phyloP scores from a whole-genome alignment of 2,797 vertebrate genomes.

The Miopithecus talapoin region DNA sequence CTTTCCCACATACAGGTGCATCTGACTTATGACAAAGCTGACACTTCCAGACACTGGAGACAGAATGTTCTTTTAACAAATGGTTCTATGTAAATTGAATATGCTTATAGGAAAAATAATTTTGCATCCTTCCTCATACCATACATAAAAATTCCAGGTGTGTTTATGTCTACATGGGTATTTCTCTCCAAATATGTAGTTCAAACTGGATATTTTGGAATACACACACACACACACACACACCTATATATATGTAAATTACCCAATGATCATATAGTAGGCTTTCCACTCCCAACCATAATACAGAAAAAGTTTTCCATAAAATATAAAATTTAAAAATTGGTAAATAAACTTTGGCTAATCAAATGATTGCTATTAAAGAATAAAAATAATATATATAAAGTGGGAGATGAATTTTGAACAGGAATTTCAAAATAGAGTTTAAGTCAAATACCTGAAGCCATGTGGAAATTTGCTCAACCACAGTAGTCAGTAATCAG shows the following conservation, averaged over 20 bases:
- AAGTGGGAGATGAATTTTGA: not conserved
- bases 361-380: not conserved
- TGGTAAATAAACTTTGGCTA: not conserved
- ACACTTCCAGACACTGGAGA: not conserved
- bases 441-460: not conserved
- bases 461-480: not conserved
- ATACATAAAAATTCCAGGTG: not conserved
- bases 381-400: not conserved
- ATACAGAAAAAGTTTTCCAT: not conserved
- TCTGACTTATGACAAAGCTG: not conserved
- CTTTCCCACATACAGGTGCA: not conserved
- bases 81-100: not conserved
- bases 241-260: not conserved
- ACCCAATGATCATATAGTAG: not conserved
- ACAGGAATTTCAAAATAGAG: not conserved
- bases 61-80: not conserved
- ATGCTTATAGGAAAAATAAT: not conserved
- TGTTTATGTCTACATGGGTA: not conserved
- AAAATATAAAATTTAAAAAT: not conserved
- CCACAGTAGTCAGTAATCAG: not conserved
- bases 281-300: not conserved
- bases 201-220: not conserved
- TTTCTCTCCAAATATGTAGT: not conserved
- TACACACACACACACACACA: no score
- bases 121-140: not conserved